Conservation (phyloP, 2,888 invertebrate species). For the Apocheima hispidaria region DNA sequence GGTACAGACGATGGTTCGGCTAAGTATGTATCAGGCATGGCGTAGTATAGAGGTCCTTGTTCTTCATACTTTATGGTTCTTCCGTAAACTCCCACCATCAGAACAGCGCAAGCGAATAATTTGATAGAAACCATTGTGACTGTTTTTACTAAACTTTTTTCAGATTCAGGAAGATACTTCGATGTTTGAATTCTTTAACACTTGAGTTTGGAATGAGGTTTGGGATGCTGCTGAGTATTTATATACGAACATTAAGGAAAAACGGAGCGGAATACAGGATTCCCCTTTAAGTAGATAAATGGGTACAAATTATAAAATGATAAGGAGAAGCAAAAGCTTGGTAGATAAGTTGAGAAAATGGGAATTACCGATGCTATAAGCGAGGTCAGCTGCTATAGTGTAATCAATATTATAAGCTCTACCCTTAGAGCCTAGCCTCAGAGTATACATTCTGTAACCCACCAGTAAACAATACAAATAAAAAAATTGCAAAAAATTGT, state of each 20-base stretch:
- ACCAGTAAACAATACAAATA: too few species aligned
- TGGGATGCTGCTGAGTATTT: neutral
- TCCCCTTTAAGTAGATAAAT: constrained; percentile 21
- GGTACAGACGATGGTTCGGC: constrained; percentile 2
- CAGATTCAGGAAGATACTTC: neutral
- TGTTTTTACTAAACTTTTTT: neutral
- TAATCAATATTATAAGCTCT: too few species aligned
- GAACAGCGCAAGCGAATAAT: constrained; percentile 15
- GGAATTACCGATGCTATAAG: too few species aligned
- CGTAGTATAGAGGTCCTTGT: constrained; percentile 4
- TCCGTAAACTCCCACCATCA: constrained; percentile 18
- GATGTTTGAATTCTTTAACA: neutral
- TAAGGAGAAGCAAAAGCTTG: constrained; percentile 14
- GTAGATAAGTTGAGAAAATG: constrained; percentile 17
- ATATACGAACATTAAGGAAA: constrained; percentile 9
- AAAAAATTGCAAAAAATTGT: too few species aligned
- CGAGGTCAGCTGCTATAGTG: too few species aligned
- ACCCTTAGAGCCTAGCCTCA: too few species aligned
- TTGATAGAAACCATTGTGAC: constrained; percentile 3
- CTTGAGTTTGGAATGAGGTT: constrained; percentile 15
- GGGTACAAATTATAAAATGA: constrained; percentile 8
- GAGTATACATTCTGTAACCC: too few species aligned
- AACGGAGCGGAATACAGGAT: constrained; percentile 4
- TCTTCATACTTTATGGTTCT: constrained; percentile 17
- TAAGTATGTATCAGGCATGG: constrained; percentile 1